Evolutionary conservation across 2,888 invertebrate species (phyloP).

Genomic region (Synanthedon vespiformis): DNA sequence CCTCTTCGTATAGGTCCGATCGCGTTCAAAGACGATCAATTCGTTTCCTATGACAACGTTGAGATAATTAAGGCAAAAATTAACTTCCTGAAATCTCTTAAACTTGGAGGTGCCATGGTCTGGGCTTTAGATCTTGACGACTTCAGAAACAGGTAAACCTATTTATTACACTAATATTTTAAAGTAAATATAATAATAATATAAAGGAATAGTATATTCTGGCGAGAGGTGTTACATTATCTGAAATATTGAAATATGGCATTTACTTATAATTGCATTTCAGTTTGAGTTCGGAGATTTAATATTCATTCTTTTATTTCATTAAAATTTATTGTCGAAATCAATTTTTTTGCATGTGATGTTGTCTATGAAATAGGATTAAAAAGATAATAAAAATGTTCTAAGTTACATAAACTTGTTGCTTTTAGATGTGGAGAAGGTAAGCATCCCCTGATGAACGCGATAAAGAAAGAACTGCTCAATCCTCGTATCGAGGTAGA

Average conservation of each 20-base stretch:
- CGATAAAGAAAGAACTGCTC: constrained; percentile 80
- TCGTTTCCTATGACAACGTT: constrained; percentile 91
- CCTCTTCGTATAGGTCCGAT: constrained; percentile 85
- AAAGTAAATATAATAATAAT: too few species aligned
- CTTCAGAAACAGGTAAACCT: constrained; percentile 73
- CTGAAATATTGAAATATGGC: too few species aligned
- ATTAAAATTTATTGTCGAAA: not conserved
- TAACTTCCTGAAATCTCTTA: constrained; percentile 79
- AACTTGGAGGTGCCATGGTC: constrained; percentile 89
- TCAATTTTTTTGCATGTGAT: too few species aligned
- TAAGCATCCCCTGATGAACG: constrained; percentile 81
- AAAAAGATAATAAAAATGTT: not conserved
- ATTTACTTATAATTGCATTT: too few species aligned
- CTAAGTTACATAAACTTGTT: not conserved
- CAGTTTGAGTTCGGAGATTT: too few species aligned
- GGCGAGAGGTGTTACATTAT: too few species aligned
- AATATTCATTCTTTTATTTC: too few species aligned
- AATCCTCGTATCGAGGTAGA: constrained; percentile 36
- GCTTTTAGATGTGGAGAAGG: constrained; percentile 79
- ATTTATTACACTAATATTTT: too few species aligned
- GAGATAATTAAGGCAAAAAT: constrained; percentile 85
- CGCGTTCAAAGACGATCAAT: constrained; percentile 87
- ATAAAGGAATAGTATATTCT: too few species aligned
- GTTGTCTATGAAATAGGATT: too few species aligned
- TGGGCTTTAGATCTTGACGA: constrained; percentile 93